Evolutionary conservation across 2,888 invertebrate species (phyloP).

Genomic region (Cosmopolites sordidus): DNA sequence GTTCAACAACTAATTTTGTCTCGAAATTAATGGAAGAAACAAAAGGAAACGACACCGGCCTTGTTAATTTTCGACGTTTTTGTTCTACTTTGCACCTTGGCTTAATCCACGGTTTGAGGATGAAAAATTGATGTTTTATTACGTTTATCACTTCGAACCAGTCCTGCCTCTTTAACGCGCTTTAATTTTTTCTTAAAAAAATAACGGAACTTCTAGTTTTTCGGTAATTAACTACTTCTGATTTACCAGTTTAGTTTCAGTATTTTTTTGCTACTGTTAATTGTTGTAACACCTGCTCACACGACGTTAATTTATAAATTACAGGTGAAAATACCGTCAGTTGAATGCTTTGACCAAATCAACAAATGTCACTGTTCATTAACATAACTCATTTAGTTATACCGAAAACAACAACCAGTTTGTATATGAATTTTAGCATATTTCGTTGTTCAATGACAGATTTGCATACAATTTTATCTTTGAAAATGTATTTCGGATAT

Average conservation of each 20-base stretch:
- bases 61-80: conserved; percentile 8
- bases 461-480: too few species aligned
- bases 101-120: conserved; percentile 8
- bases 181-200: neutral
- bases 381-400: too few species aligned
- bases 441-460: too few species aligned
- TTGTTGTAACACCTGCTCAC: too few species aligned
- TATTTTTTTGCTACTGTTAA: too few species aligned
- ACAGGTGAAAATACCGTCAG: too few species aligned
- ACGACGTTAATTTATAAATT: too few species aligned
- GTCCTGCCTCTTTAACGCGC: conserved; percentile 4
- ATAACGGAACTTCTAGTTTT: neutral
- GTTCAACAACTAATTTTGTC: conserved; percentile 5
- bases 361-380: too few species aligned
- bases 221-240: neutral
- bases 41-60: conserved; percentile 6
- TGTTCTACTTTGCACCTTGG: conserved; percentile 6
- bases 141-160: conserved; percentile 5
- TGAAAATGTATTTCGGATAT: too few species aligned
- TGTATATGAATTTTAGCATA: too few species aligned
- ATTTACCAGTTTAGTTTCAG: neutral
- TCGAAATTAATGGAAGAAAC: conserved; percentile 9
- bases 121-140: conserved; percentile 20
- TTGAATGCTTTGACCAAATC: too few species aligned
- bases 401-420: too few species aligned